These are phyloP conservation scores for Tonatia bakeri DNA, from an alignment of 2,113 vertebrate genomes.

Conservation along the genomic window DNA sequence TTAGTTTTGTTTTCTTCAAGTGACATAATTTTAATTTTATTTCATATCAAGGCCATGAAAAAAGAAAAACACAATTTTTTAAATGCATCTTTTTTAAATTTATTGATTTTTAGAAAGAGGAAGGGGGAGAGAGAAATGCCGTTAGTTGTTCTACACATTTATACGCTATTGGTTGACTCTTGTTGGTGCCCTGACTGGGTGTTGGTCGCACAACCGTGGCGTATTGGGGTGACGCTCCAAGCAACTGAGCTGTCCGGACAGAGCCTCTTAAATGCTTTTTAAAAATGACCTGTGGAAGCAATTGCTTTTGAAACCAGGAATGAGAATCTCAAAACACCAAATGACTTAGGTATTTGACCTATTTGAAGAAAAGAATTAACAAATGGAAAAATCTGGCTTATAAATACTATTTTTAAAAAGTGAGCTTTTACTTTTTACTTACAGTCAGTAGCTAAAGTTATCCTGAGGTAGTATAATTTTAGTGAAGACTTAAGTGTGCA, in stretches of 20 bases:
- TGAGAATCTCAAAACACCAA: not conserved
- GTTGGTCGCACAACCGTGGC: not conserved
- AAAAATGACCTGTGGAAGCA: not conserved
- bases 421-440: not conserved
- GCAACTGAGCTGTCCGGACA: not conserved
- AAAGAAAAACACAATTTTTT: not conserved
- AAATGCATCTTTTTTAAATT: not conserved
- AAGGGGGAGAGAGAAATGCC: not conserved
- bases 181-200: not conserved
- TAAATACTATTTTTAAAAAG: not conserved
- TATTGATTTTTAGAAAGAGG: not conserved
- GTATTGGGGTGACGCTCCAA: not conserved
- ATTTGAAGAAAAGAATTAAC: not conserved
- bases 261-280: not conserved
- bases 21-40: constrained; percentile 7
- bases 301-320: not conserved
- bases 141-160: not conserved
- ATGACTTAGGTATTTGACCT: not conserved
- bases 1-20: constrained; percentile 69
- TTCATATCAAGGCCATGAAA: not conserved
- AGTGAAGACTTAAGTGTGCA: not conserved
- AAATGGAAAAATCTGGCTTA: not conserved
- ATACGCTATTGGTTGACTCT: not conserved
- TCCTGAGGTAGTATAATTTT: not conserved
- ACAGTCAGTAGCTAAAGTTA: not conserved